phyloP scores from a whole-genome alignment of 2,113 vertebrate species.

The Oncorhynchus tshawytscha region DNA sequence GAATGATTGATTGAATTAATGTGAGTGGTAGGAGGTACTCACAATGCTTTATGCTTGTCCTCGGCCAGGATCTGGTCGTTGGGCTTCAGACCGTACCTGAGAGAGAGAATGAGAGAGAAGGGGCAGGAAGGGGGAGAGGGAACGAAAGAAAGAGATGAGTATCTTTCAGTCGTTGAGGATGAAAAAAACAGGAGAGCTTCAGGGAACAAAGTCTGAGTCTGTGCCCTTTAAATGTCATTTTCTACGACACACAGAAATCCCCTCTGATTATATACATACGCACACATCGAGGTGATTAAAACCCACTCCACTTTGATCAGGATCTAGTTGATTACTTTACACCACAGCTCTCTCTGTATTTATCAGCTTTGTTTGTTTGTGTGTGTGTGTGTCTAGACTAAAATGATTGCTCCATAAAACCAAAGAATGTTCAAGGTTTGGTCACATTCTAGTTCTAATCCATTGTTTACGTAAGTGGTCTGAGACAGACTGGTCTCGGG shows the following conservation, averaged over 20 bases:
- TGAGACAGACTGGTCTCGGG: conserved; percentile 46
- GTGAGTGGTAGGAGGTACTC: conserved; percentile 58
- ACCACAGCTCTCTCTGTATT: background rate
- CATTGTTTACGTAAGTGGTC: conserved; percentile 43
- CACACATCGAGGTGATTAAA: background rate
- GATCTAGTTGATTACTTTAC: background rate
- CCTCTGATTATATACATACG: background rate
- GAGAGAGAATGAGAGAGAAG: conserved; percentile 25
- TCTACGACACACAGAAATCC: background rate
- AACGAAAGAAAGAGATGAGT: background rate
- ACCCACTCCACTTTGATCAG: background rate
- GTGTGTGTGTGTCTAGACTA: no score
- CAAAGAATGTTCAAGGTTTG: no score
- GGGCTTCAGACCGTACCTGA: conserved; percentile 90
- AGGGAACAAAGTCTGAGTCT: background rate
- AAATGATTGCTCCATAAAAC: no score
- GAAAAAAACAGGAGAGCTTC: background rate
- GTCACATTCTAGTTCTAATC: conserved; percentile 37
- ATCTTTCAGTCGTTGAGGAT: background rate
- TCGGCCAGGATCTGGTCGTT: conserved; percentile 98
- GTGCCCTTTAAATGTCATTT: no score
- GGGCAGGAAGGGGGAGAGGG: background rate
- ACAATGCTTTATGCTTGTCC: conserved; percentile 96
- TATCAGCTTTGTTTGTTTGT: no score
- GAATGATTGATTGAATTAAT: background rate